Evolutionary conservation across 2,113 vertebrate genomes (phyloP).

Genomic region (Reinhardtius hippoglossoides): DNA sequence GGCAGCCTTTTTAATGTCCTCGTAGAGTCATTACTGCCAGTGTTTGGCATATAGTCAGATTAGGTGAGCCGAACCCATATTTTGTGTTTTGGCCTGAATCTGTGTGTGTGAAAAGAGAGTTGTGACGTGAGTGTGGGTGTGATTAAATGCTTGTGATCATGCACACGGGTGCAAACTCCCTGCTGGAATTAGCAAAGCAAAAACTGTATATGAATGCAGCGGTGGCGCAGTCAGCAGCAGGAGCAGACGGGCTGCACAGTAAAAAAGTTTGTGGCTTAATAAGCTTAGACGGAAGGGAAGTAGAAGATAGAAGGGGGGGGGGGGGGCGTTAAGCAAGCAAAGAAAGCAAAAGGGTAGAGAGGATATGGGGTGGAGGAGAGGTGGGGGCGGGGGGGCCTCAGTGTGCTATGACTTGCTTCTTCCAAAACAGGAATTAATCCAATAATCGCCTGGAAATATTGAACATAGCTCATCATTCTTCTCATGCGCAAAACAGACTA

Average conservation of each 20-base stretch:
- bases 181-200: conserved; percentile 40
- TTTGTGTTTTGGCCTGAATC: background rate
- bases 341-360: conserved; percentile 32
- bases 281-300: conserved; percentile 46
- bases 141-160: conserved; percentile 13
- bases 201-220: conserved; percentile 48
- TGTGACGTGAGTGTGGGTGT: background rate
- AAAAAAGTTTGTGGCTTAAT: conserved; percentile 53
- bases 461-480: conserved; percentile 59
- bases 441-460: conserved; percentile 63
- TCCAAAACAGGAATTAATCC: conserved; percentile 75
- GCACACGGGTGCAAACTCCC: background rate
- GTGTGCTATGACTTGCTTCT: conserved; percentile 57
- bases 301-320: conserved; percentile 1
- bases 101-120: background rate
- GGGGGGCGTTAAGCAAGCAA: conserved; percentile 4
- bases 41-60: conserved; percentile 10
- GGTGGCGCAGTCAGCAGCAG: conserved; percentile 45
- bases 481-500: conserved; percentile 25
- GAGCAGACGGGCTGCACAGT: conserved; percentile 36
- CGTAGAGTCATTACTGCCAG: conserved; percentile 4
- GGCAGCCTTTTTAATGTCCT: conserved; percentile 36
- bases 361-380: background rate
- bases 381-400: conserved; percentile 9
- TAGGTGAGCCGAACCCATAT: background rate